Evolutionary conservation across 1,140 invertebrate species (phyloP), one percentile per base, ranked within the genome.

Genomic region (Eufriesea mexicana): DNA sequence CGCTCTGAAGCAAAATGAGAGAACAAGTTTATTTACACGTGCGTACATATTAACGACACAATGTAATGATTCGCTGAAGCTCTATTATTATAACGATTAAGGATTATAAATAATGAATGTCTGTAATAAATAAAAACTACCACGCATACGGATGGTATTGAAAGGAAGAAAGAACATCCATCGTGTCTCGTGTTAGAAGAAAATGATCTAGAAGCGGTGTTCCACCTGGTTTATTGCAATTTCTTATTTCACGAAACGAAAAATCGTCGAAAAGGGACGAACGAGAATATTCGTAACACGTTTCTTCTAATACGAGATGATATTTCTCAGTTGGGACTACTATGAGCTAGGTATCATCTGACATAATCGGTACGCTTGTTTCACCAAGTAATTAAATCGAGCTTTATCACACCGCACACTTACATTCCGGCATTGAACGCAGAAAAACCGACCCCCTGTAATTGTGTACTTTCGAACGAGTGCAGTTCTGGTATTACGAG

Each of bases 91-190:
- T 93, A 92, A 92, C 76, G 85, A 92, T 86, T 92, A 94, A 92
- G 92, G 86, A 94, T 93, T 93, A 94, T 94, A 91, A 92, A 92
- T 92, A 93, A 92, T 93, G 90, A 92, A 93, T 93, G 93, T 94
- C 93, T 93, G 92, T 94, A 94, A 94, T 93, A 90, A 94, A 94
- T 93, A 94, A 94, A 93, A 91, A 90, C 88, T 93, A 93, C 91
- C 91, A 93, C 90, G 90, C 90, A 93, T 92, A 87, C 88, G 86
- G 92, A 89, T 80, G 67, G 86, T 73, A 84, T 84, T 28, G 66
- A 79, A 81, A 51, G 8, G 61, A 73, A 84, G 84, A 79, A 89
- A 75, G 85, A 84, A 90, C 77, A 90, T 90, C 75, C 78, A 91
- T 91, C 67, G 84, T 67, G 61, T 81, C 73, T 75, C 67, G 80